Conservation (phyloP, 2,888 invertebrate genomes). For the Acrobasis repandana region DNA sequence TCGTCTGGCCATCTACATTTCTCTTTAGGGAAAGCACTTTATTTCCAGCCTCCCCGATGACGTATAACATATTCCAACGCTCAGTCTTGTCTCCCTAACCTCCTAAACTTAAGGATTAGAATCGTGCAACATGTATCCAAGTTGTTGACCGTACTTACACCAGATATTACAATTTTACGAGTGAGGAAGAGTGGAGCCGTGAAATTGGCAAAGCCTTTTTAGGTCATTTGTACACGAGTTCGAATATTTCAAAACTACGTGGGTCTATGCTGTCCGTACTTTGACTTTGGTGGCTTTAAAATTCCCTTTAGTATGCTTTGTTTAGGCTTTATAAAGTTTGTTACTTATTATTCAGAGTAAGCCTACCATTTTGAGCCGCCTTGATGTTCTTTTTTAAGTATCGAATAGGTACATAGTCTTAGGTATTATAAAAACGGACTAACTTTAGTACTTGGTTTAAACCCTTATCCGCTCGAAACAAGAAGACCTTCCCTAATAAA, state of each 20-base stretch:
- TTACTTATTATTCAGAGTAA: not conserved
- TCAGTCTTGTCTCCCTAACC: not conserved
- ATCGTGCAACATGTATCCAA: not conserved
- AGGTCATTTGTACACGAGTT: not conserved
- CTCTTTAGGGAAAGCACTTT: slow-evolving; percentile 21
- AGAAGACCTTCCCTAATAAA: too few species aligned
- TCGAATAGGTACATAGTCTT: too few species aligned
- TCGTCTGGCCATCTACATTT: not conserved
- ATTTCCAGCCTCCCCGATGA: slow-evolving; percentile 11
- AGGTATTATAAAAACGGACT: too few species aligned
- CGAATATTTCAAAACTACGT: not conserved
- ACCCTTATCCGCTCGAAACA: too few species aligned
- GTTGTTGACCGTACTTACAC: slow-evolving; percentile 22
- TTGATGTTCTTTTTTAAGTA: not conserved
- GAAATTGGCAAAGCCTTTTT: slow-evolving; percentile 23
- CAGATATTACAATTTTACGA: slow-evolving; percentile 22
- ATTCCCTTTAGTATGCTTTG: not conserved
- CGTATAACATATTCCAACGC: slow-evolving; percentile 11
- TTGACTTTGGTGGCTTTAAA: not conserved
- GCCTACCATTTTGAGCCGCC: not conserved
- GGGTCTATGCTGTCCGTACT: not conserved
- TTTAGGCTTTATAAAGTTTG: not conserved
- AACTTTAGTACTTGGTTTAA: too few species aligned
- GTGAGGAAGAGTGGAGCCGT: slow-evolving; percentile 20
- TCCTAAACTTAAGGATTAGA: slow-evolving; percentile 5